These are phyloP conservation scores for Tonatia bakeri DNA, from an alignment of 2,113 vertebrate species.

Conservation along the genomic window DNA sequence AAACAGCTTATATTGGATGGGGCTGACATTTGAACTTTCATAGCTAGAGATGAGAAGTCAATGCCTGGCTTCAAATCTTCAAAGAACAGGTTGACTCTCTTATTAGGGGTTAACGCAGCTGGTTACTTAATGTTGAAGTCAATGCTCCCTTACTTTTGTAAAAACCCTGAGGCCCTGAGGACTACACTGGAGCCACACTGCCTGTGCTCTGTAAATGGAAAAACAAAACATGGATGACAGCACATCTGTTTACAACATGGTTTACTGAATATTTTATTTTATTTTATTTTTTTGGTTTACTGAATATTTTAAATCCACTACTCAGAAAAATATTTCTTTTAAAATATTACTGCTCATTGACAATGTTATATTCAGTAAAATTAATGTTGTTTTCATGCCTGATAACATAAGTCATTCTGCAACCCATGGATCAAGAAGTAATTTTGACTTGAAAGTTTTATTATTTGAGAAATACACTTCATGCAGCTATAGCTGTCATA, in stretches of 20 bases:
- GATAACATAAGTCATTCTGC: too few species aligned
- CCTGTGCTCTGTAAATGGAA: not conserved
- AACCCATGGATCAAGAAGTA: too few species aligned
- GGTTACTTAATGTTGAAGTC: not conserved
- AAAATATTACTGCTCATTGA: not conserved
- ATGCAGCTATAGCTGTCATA: too few species aligned
- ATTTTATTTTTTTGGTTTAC: too few species aligned
- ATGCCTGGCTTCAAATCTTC: too few species aligned
- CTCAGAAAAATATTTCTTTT: not conserved
- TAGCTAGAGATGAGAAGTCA: too few species aligned
- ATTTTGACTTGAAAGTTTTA: too few species aligned
- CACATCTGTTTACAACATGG: not conserved
- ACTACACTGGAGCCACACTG: not conserved
- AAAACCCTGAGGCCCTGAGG: not conserved
- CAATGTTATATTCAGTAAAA: too few species aligned
- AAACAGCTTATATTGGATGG: not conserved
- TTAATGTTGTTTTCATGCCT: too few species aligned
- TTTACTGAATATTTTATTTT: not conserved
- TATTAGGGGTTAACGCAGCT: not conserved
- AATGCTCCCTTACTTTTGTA: not conserved
- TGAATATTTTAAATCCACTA: not conserved
- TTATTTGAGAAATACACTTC: too few species aligned
- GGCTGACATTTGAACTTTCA: not conserved
- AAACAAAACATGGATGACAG: not conserved
- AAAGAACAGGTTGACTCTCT: too few species aligned